A percentile compares a stretch with the other conserved stretches of the same genome.
Evolutionary conservation across 2,113 vertebrate genomes (phyloP).

Genomic region (Cheirogaleus medius): DNA sequence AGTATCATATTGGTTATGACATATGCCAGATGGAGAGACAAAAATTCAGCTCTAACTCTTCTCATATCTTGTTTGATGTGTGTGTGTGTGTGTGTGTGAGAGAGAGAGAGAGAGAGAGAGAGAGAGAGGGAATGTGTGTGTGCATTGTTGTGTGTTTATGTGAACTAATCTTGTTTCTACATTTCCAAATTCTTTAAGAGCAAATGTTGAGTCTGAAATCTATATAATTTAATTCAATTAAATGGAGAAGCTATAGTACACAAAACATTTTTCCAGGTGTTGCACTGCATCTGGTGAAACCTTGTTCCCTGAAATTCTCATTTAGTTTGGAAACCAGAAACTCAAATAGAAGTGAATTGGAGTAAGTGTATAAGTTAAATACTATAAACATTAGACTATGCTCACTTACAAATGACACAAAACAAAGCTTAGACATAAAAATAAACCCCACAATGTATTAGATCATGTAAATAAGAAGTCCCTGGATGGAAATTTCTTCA

Average conservation of each 20-base stretch:
- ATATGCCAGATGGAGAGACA: not conserved
- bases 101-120: not conserved
- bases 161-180: not conserved
- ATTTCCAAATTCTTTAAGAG: not conserved
- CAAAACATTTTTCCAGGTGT: not conserved
- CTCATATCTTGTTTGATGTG: not conserved
- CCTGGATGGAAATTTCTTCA: not conserved
- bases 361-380: not conserved
- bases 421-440: not conserved
- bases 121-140: not conserved
- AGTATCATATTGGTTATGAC: not conserved
- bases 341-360: not conserved
- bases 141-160: not conserved
- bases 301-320: not conserved
- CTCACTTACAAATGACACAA: not conserved
- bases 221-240: not conserved
- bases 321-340: not conserved
- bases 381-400: not conserved
- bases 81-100: not conserved
- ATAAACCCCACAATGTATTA: not conserved
- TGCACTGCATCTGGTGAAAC: not conserved
- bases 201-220: not conserved
- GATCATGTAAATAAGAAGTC: not conserved
- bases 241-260: not conserved
- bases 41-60: not conserved